Evolutionary conservation across 2,888 invertebrate genomes (phyloP).

Genomic region (Hirtodrosophila trivittata): DNA sequence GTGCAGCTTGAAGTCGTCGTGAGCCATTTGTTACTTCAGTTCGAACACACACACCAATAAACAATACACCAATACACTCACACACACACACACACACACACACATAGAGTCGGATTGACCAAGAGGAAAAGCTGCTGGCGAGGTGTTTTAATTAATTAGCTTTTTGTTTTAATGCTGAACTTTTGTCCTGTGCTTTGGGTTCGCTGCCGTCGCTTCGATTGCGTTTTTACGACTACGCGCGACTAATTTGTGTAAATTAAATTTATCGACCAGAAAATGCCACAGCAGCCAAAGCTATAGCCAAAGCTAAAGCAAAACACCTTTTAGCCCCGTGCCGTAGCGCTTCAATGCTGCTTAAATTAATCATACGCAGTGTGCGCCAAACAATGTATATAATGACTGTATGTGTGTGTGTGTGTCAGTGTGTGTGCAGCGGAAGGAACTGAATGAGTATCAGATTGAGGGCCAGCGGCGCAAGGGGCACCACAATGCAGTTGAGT

Average conservation of each 20-base stretch:
- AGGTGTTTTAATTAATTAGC: slow-evolving; percentile 79
- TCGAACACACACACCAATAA: too few relatives aligned
- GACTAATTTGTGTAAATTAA: slow-evolving; percentile 80
- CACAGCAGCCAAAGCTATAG: slow-evolving; percentile 60
- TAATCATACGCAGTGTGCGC: slow-evolving; percentile 75
- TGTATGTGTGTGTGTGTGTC: not conserved
- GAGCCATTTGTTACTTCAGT: too few relatives aligned
- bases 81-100: slow-evolving; percentile 2
- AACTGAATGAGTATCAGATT: slow-evolving; percentile 16
- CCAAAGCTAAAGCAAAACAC: slow-evolving; percentile 1
- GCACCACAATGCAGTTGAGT: slow-evolving; percentile 47
- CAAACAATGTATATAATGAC: slow-evolving; percentile 31
- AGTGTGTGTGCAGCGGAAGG: slow-evolving; percentile 9
- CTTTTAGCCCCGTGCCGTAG: not conserved
- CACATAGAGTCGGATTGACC: slow-evolving; percentile 3
- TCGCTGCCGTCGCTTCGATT: slow-evolving; percentile 50
- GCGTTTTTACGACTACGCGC: slow-evolving; percentile 78
- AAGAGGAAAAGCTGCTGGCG: slow-evolving; percentile 30
- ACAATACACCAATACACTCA: not conserved
- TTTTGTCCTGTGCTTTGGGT: slow-evolving; percentile 53
- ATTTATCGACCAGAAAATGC: slow-evolving; percentile 79
- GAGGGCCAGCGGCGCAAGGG: not conserved
- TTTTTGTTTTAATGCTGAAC: slow-evolving; percentile 75
- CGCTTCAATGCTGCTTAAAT: slow-evolving; percentile 60
- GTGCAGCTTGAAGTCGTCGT: too few relatives aligned